These are phyloP conservation scores for Eonycteris spelaea DNA, from an alignment of 2,113 vertebrate species.

Conservation along the genomic window DNA sequence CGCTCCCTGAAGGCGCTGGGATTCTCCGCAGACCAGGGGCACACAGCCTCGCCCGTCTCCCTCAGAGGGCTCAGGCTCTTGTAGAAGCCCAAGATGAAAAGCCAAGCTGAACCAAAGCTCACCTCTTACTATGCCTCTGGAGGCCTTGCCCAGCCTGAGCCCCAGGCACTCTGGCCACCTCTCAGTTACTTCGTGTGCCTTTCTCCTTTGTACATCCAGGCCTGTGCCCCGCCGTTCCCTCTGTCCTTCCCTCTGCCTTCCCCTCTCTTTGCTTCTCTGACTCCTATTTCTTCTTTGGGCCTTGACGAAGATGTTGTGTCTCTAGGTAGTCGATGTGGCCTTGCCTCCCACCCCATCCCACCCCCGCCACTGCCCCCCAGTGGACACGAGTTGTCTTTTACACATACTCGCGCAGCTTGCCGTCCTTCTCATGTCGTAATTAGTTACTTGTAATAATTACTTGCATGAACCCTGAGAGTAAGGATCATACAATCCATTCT, in stretches of 20 bases:
- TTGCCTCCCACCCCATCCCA: too few relatives aligned
- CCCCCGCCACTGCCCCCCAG: not conserved
- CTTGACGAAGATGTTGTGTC: not conserved
- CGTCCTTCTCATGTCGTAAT: fast-evolving
- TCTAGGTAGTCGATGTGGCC: not conserved
- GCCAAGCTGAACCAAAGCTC: not conserved
- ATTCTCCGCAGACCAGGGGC: not conserved
- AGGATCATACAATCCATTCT: not conserved
- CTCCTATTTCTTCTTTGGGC: not conserved
- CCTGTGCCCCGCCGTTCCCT: not conserved
- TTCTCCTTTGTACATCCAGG: not conserved
- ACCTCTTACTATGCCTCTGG: fast-evolving
- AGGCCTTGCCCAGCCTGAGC: not conserved
- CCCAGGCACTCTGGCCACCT: not conserved
- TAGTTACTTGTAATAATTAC: too few relatives aligned
- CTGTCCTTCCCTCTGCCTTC: not conserved
- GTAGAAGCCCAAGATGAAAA: not conserved
- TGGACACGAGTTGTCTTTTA: not conserved
- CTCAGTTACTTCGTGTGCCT: fast-evolving
- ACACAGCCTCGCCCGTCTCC: not conserved
- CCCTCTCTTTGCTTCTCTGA: not conserved
- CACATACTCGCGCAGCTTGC: too few relatives aligned
- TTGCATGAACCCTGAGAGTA: not conserved
- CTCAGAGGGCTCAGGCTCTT: not conserved
- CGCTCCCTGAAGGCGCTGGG: not conserved